A percentile compares a stretch with the other conserved stretches of the same genome.
phyloP scores from a whole-genome alignment of 2,888 invertebrate genomes.

The Ellobium chinense region DNA sequence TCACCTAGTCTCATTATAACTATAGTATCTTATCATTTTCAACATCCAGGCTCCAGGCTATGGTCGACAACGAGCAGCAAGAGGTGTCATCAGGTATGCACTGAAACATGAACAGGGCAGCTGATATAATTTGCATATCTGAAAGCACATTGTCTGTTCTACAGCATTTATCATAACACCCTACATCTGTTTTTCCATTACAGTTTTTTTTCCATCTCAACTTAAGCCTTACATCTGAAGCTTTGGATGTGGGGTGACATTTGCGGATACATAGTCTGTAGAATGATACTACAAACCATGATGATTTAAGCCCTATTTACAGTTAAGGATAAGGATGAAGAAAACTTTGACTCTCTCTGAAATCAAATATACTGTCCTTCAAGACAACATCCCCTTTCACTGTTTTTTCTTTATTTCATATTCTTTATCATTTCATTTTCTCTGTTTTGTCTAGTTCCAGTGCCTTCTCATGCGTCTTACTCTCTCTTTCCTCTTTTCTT shows the following conservation, averaged over 20 bases:
- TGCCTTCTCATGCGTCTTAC: neutral
- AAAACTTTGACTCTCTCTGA: neutral
- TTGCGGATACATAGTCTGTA: too few species aligned
- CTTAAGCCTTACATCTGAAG: too few species aligned
- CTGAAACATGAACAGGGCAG: neutral
- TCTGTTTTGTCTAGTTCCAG: neutral
- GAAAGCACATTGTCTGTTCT: too few species aligned
- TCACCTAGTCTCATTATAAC: too few species aligned
- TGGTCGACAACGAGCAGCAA: conserved; percentile 43
- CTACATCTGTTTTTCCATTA: too few species aligned
- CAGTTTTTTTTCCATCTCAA: too few species aligned
- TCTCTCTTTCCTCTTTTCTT: neutral
- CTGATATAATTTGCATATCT: neutral
- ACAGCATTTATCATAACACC: neutral
- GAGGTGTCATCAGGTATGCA: conserved; percentile 44
- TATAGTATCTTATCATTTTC: too few species aligned
- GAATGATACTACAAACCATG: too few species aligned
- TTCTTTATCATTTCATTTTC: neutral
- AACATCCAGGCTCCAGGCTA: neutral
- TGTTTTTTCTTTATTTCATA: neutral
- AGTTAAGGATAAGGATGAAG: neutral
- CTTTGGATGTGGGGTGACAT: too few species aligned
- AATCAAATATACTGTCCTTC: neutral
- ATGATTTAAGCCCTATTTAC: too few species aligned
- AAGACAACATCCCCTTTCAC: neutral